These are phyloP conservation scores for Dicroscelio sp. DNA, from an alignment of 2,888 invertebrate species.

Conservation along the genomic window DNA sequence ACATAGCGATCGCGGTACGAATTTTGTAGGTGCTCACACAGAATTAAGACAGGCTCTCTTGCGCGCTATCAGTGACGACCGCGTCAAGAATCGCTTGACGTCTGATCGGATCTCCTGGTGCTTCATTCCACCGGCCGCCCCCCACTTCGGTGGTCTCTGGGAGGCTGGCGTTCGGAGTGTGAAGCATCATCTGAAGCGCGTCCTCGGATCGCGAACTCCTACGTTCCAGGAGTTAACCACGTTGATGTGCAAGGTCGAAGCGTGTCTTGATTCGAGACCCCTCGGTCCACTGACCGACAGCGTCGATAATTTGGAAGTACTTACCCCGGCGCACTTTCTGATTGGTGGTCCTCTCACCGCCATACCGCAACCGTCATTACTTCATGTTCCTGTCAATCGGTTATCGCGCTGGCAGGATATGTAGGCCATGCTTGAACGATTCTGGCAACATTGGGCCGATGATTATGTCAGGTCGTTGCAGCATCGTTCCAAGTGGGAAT, in stretches of 20 bases:
- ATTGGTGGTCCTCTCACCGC: neutral
- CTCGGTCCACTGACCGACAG: neutral
- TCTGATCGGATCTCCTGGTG: neutral
- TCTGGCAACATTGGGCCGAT: neutral
- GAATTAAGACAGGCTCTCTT: neutral
- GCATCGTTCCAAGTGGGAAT: slow-evolving; percentile 4
- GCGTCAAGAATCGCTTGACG: neutral
- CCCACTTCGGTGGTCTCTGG: slow-evolving; percentile 13
- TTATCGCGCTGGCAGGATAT: neutral
- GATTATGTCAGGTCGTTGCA: slow-evolving; percentile 22
- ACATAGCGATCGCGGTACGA: slow-evolving; percentile 40
- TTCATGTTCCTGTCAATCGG: neutral
- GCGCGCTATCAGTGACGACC: neutral
- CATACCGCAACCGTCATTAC: neutral
- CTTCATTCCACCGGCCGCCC: slow-evolving; percentile 4
- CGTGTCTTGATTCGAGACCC: slow-evolving; percentile 16
- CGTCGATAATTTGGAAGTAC: neutral
- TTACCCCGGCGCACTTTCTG: slow-evolving; percentile 20
- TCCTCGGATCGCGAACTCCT: neutral
- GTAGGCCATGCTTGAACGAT: neutral
- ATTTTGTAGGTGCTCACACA: neutral
- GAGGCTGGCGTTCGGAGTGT: neutral
- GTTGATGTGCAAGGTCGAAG: neutral
- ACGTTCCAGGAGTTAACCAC: slow-evolving; percentile 6
- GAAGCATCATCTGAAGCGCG: neutral